Conservation (phyloP, 2,888 invertebrate species). For the Andricus quercusramuli region DNA sequence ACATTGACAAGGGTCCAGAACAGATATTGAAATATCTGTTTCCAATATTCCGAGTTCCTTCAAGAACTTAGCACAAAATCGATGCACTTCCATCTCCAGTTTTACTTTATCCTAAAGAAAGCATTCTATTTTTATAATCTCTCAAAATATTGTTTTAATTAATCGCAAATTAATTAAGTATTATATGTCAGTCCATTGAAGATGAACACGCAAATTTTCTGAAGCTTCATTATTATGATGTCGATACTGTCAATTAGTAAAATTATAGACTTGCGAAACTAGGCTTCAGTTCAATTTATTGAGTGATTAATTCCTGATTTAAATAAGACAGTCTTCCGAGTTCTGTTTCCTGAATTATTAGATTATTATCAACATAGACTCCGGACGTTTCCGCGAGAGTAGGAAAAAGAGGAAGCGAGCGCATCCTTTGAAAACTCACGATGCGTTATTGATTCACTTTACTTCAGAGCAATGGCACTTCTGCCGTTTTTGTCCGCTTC, state of each 20-base stretch:
- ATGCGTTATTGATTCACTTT: constrained; percentile 42
- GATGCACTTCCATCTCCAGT: neutral
- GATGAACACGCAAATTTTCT: neutral
- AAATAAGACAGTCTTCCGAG: neutral
- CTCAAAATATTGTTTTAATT: neutral
- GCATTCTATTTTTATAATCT: neutral
- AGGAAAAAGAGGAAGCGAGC: constrained; percentile 25
- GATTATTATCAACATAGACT: constrained; percentile 19
- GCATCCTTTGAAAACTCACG: constrained; percentile 40
- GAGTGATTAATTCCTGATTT: constrained; percentile 20
- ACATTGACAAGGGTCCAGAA: constrained; percentile 19
- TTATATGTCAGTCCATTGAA: neutral
- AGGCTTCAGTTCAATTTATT: neutral
- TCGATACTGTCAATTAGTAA: neutral
- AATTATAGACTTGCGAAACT: neutral
- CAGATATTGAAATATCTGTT: constrained; percentile 37
- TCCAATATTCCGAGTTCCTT: constrained; percentile 18
- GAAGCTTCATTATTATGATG: neutral
- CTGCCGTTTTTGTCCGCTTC: constrained; percentile 31
- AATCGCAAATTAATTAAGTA: neutral
- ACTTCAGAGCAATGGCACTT: constrained; percentile 34
- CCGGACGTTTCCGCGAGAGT: neutral
- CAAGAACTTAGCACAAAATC: constrained; percentile 5
- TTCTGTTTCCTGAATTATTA: constrained; percentile 25
- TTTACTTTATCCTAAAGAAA: neutral